These are phyloP conservation scores for Ovibos moschatus DNA, from an alignment of 2,113 vertebrate genomes.

Conservation along the genomic window DNA sequence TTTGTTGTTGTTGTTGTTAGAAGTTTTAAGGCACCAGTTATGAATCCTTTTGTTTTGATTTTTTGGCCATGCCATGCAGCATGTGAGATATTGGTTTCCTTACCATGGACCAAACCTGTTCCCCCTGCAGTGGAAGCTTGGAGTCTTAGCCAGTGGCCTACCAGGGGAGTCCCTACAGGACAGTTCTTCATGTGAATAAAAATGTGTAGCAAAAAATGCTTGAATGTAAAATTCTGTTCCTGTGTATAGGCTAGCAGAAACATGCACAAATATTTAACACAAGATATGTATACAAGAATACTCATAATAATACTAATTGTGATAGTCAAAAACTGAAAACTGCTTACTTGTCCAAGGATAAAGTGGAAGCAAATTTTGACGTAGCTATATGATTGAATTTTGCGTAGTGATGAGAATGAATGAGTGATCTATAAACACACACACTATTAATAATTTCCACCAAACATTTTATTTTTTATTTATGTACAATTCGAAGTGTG, in stretches of 20 bases:
- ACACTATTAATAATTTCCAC: background rate
- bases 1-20: background rate
- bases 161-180: background rate
- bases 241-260: background rate
- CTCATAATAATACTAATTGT: background rate
- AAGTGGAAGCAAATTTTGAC: background rate
- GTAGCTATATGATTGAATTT: background rate
- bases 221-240: background rate
- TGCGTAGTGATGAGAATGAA: background rate
- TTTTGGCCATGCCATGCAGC: background rate
- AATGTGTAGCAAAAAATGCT: background rate
- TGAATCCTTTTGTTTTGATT: background rate
- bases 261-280: background rate
- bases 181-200: background rate
- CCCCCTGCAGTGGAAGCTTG: background rate
- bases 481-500: background rate
- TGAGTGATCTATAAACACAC: background rate
- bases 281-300: background rate
- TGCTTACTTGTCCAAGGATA: background rate
- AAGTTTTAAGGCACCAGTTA: background rate
- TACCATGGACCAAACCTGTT: background rate
- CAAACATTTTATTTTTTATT: background rate
- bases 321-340: background rate
- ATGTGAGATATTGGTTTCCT: background rate
- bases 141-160: background rate